These are phyloP conservation scores for Latrodectus geometricus DNA, from an alignment of 1,140 invertebrate species.

Conservation along the genomic window DNA sequence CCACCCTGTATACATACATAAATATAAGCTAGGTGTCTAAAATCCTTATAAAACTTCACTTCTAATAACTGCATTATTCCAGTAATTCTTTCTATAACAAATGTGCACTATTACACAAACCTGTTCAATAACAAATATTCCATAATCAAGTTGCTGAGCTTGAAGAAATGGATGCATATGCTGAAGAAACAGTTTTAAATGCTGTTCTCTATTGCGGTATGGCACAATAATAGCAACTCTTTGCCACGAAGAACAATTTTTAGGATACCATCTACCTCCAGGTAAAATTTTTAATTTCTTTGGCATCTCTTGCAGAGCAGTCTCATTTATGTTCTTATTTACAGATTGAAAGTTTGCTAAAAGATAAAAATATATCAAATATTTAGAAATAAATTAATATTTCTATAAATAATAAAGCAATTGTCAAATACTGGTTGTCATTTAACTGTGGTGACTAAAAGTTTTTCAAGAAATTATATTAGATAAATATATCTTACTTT, in stretches of 20 bases:
- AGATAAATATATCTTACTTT: too few relatives aligned
- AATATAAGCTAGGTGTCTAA: too few relatives aligned
- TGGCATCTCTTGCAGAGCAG: constrained; percentile 37
- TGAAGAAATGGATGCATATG: constrained; percentile 92
- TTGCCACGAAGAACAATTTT: constrained; percentile 79
- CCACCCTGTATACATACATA: too few relatives aligned
- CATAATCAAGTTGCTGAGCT: constrained; percentile 88
- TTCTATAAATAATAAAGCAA: too few relatives aligned
- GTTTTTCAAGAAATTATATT: too few relatives aligned
- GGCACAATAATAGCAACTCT: constrained; percentile 89
- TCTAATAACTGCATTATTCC: too few relatives aligned
- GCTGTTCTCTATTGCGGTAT: constrained; percentile 84
- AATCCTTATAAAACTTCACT: too few relatives aligned
- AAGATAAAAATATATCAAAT: background rate
- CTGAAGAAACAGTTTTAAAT: constrained; percentile 83
- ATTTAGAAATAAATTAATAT: too few relatives aligned
- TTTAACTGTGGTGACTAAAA: too few relatives aligned
- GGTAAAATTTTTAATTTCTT: constrained; percentile 31
- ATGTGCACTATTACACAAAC: constrained; percentile 61
- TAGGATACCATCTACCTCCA: constrained; percentile 82
- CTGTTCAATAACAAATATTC: constrained; percentile 93
- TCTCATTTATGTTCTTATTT: constrained; percentile 45
- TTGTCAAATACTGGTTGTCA: too few relatives aligned
- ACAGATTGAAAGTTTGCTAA: constrained; percentile 22
- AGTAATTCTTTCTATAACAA: too few relatives aligned